phyloP scores from a whole-genome alignment of 1,140 invertebrate genomes.

The Diorhabda carinulata region DNA sequence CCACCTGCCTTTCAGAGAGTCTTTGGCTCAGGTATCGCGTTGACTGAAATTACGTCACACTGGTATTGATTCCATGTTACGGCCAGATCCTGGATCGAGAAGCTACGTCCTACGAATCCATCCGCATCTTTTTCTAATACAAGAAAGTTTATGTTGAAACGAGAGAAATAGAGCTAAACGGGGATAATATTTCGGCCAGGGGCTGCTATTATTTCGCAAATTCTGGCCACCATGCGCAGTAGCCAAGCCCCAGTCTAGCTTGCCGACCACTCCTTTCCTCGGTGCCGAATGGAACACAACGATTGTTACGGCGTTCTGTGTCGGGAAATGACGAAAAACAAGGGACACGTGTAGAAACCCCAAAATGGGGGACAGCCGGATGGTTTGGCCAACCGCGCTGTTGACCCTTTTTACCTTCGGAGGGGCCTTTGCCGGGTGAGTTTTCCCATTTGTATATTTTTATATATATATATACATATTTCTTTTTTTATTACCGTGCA shows the following conservation, averaged over 20 bases:
- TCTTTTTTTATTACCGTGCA: slow-evolving; percentile 2
- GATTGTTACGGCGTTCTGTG: slow-evolving; percentile 38
- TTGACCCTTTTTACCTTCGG: slow-evolving; percentile 40
- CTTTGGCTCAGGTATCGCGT: slow-evolving; percentile 32
- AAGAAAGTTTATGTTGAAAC: too few species aligned
- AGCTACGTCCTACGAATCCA: not conserved
- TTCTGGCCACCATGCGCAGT: slow-evolving; percentile 43
- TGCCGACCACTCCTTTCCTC: slow-evolving; percentile 46
- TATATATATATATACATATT: not conserved
- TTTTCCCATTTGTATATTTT: slow-evolving; percentile 12
- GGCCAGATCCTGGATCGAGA: slow-evolving; percentile 37
- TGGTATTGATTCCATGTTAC: slow-evolving; percentile 42
- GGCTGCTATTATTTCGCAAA: slow-evolving; percentile 43
- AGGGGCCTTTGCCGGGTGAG: slow-evolving; percentile 41
- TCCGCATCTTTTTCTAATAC: too few species aligned
- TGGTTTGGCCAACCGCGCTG: slow-evolving; percentile 44
- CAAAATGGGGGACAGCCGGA: slow-evolving; percentile 44
- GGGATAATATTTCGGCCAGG: slow-evolving; percentile 15
- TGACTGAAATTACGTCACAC: slow-evolving; percentile 39
- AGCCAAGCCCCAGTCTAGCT: slow-evolving; percentile 36
- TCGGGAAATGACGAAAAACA: slow-evolving; percentile 39
- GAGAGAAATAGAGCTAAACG: slow-evolving; percentile 1
- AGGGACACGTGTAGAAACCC: slow-evolving; percentile 45
- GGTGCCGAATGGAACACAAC: slow-evolving; percentile 44
- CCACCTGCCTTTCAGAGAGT: not conserved